Percentiles rank a stretch among this genome's conserved stretches.
phyloP scores from a whole-genome alignment of 2,888 invertebrate species.

The Liposcelis brunnea region DNA sequence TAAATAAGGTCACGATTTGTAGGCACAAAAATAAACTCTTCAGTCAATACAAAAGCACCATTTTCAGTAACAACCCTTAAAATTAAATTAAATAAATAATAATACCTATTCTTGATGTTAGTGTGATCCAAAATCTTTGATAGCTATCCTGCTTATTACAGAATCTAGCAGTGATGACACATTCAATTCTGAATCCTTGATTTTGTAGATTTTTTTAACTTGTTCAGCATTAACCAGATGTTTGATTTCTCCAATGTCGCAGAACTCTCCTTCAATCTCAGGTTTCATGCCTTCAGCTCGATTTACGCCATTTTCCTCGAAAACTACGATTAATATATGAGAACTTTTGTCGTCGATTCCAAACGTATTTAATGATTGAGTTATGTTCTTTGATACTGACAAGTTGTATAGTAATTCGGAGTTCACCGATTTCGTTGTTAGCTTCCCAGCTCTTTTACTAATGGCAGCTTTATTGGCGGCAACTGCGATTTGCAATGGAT shows the following conservation, averaged over 20 bases:
- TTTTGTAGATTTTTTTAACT: conserved; percentile 42
- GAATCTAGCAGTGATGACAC: conserved; percentile 34
- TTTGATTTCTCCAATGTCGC: conserved; percentile 30
- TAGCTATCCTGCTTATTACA: conserved; percentile 46
- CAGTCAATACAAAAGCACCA: too few relatives aligned
- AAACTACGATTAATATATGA: conserved; percentile 29
- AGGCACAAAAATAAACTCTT: too few relatives aligned
- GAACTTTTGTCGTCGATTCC: conserved; percentile 35
- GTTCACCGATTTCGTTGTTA: conserved; percentile 42
- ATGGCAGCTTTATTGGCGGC: conserved; percentile 49
- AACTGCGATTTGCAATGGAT: conserved; percentile 41
- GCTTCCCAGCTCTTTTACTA: conserved; percentile 28
- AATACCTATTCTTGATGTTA: too few relatives aligned
- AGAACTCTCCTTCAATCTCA: conserved; percentile 35
- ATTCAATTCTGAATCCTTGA: conserved; percentile 32
- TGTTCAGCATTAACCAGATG: conserved; percentile 31
- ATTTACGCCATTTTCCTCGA: conserved; percentile 23
- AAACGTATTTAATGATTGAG: conserved; percentile 45
- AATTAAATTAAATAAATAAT: too few relatives aligned
- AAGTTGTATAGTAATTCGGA: conserved; percentile 51
- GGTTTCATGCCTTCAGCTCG: conserved; percentile 25
- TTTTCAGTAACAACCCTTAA: too few relatives aligned
- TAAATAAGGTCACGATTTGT: too few relatives aligned
- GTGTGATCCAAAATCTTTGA: conserved; percentile 34
- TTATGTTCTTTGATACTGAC: conserved; percentile 49